phyloP scores from a whole-genome alignment of 2,888 invertebrate genomes.

The Oxytorus armatus region DNA sequence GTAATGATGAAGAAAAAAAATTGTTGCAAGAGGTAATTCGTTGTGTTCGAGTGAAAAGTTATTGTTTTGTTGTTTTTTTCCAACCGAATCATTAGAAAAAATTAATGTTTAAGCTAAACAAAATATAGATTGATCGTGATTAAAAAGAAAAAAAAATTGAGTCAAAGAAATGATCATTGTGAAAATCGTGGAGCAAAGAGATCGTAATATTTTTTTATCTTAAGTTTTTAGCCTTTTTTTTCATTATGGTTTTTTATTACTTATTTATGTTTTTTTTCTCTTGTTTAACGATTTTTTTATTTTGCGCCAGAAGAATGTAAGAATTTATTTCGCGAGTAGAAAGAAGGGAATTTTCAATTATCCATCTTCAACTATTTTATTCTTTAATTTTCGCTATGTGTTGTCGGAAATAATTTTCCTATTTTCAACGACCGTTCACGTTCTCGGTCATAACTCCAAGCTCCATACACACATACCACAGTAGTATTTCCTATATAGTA shows the following conservation, averaged over 20 bases:
- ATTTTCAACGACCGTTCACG: slow-evolving; percentile 7
- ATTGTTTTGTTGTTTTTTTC: background rate
- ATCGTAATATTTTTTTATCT: background rate
- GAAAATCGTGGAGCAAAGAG: too few relatives aligned
- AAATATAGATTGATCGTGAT: background rate
- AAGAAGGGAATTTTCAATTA: too few relatives aligned
- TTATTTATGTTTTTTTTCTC: too few relatives aligned
- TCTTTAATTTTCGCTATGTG: background rate
- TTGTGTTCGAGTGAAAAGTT: background rate
- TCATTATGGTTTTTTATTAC: too few relatives aligned
- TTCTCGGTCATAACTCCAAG: slow-evolving; percentile 17
- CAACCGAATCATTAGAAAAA: background rate
- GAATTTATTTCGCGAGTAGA: too few relatives aligned
- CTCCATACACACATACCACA: slow-evolving; percentile 6
- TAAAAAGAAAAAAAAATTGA: too few relatives aligned
- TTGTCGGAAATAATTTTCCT: slow-evolving; percentile 24
- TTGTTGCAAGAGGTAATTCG: background rate
- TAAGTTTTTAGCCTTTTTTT: too few relatives aligned
- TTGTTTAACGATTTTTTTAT: too few relatives aligned
- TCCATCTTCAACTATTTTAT: background rate
- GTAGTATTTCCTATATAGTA: slow-evolving; percentile 3
- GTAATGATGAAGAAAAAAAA: background rate
- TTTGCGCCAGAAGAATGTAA: too few relatives aligned
- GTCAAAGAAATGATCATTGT: too few relatives aligned
- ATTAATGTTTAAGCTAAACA: background rate